phyloP scores from a whole-genome alignment of 2,797 vertebrate genomes.

The Lutjanus campechanus region DNA sequence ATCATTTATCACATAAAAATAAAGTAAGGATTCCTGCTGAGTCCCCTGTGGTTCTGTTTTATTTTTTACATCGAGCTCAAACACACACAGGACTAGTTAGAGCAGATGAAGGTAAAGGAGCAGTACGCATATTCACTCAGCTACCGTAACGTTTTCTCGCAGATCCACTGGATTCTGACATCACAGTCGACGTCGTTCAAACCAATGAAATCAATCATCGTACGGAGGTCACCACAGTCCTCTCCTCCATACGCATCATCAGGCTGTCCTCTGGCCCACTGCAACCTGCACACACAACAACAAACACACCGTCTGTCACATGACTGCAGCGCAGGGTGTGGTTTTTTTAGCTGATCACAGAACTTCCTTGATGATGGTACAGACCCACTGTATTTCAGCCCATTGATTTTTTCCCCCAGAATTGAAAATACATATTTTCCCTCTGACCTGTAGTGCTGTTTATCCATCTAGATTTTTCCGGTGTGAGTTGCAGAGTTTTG shows the following conservation, averaged over 20 bases:
- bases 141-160: slow-evolving; percentile 38
- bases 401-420: too few relatives aligned
- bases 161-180: slow-evolving; percentile 44
- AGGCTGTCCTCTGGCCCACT: slow-evolving; percentile 57
- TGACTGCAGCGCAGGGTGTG: too few relatives aligned
- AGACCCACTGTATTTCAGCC: too few relatives aligned
- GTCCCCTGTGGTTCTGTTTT: not conserved
- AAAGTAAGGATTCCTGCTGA: not conserved
- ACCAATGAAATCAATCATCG: slow-evolving; percentile 18
- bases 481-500: too few relatives aligned
- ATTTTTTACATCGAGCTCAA: not conserved
- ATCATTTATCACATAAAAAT: too few relatives aligned
- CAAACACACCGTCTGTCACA: too few relatives aligned
- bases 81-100: not conserved
- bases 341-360: too few relatives aligned
- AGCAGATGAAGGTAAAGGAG: not conserved
- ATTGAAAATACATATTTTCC: too few relatives aligned
- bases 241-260: slow-evolving; percentile 30
- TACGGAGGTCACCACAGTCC: slow-evolving; percentile 55
- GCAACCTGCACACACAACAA: slow-evolving; percentile 22
- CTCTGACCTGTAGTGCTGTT: too few relatives aligned
- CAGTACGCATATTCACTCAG: not conserved
- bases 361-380: too few relatives aligned
- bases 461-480: too few relatives aligned
- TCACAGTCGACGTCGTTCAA: slow-evolving; percentile 51